A percentile compares a stretch with the other conserved stretches of the same genome.
phyloP scores from a whole-genome alignment of 2,113 vertebrate genomes.

The Cisticola juncidis region DNA sequence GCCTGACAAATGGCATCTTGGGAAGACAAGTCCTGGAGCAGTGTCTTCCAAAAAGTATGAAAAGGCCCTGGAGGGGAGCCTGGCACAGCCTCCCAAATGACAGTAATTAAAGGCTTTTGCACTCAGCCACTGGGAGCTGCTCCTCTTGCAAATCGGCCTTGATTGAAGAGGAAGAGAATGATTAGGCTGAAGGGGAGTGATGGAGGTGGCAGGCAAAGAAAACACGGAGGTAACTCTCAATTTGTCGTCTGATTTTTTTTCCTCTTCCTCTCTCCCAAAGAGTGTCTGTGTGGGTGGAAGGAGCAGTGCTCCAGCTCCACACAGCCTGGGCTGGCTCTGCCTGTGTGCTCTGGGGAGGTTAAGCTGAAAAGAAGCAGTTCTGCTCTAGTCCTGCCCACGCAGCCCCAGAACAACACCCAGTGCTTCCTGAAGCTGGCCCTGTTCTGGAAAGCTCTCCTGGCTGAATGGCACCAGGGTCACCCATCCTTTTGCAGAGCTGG shows the following conservation, averaged over 20 bases:
- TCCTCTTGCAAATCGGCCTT: constrained; percentile 33
- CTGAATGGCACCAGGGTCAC: background rate
- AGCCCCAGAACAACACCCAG: background rate
- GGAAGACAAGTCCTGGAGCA: background rate
- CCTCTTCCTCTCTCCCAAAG: background rate
- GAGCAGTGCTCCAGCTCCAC: background rate
- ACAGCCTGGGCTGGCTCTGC: background rate
- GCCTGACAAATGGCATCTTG: constrained; percentile 21
- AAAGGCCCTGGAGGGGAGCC: constrained; percentile 31
- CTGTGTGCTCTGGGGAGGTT: background rate
- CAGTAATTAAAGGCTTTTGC: constrained; percentile 57
- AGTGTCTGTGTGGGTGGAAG: background rate
- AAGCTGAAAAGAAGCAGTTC: background rate
- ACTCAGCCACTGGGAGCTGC: background rate
- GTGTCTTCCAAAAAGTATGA: background rate
- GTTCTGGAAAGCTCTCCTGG: background rate
- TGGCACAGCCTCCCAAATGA: constrained; percentile 29
- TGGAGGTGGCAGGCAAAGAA: background rate
- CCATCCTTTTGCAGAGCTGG: background rate
- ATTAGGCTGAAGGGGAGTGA: constrained; percentile 19
- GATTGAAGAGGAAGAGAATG: constrained; percentile 55
- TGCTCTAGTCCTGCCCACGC: background rate
- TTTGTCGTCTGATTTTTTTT: background rate
- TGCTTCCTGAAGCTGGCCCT: background rate
- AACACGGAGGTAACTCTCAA: background rate